Base-by-base conservation (phyloP, 2,797 vertebrate species). In the Diplodus sargus region DNA sequence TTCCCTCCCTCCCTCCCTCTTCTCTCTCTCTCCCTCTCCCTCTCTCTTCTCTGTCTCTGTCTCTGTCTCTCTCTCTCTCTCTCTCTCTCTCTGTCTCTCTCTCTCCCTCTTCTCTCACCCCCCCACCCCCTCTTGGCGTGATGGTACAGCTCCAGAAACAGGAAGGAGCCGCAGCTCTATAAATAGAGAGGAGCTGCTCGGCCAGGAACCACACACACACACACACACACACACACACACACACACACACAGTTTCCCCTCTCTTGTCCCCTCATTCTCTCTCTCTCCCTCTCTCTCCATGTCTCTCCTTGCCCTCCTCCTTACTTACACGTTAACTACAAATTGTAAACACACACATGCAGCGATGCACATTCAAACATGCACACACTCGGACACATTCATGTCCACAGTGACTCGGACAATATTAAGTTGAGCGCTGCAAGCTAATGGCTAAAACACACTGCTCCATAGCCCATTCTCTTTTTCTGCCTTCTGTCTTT, bases 141-240 rank as follows among this genome's bases (percentile, higher is more conserved):
- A 92, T 94, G 91, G 84, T 92, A 89, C 88, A 87, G 92, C 94
- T 95, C 92, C 92, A 93, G 93, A 94, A 95, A 94, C 94, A 94
- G 94, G 94, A 95, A 95, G 93, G 92, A 90, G 89, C 90, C 78
- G 69, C 91, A 91, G 90, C 89, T 93, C 94, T 95, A 95, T 93
- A 95, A 94, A 95, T 95, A 95, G 94, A 90, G 90, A 91, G 84
- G 68, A 90, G 86, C 88, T 81, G 89, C 90, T 90, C 85, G 88
- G 89, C 91, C 92, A 92, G 89, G 81, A 92, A 93, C 91, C 90
- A 89, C 86, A 86, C 85, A 86, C 89, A 84, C 1, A 85, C 85
- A 83, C 79, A 70, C 70, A 56, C 73, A 76, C 70, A 67, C 62
- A 51, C 76, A 64, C 70, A 53, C 76, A 71, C 64, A 54, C 72